Conservation (phyloP, 2,888 invertebrate genomes). For the Malacosoma neustria region DNA sequence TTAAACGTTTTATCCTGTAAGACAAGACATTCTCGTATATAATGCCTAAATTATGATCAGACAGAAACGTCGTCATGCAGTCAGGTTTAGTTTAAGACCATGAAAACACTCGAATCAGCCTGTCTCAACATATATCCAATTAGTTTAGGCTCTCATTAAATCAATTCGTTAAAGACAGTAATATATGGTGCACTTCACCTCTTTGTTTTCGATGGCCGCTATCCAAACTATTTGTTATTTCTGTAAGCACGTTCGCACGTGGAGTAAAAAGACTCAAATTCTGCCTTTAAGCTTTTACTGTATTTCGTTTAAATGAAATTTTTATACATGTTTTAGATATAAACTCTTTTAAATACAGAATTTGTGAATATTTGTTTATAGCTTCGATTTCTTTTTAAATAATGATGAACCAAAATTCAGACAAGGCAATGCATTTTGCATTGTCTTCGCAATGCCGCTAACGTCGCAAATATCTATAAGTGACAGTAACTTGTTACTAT, state of each 20-base stretch:
- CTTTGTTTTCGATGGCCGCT: slow-evolving; percentile 62
- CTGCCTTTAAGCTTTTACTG: slow-evolving; percentile 16
- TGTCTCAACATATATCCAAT: slow-evolving; percentile 49
- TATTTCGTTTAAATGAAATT: slow-evolving; percentile 11
- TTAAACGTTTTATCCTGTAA: slow-evolving; percentile 41
- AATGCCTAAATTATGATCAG: slow-evolving; percentile 47
- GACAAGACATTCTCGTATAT: slow-evolving; percentile 36
- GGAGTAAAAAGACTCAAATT: slow-evolving; percentile 34
- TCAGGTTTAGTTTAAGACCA: slow-evolving; percentile 27
- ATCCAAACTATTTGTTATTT: slow-evolving; percentile 67
- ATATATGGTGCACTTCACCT: slow-evolving; percentile 46
- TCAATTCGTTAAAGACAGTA: slow-evolving; percentile 64
- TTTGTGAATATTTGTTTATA: no score
- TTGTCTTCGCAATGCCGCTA: no score
- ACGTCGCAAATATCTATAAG: no score
- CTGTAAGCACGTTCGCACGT: slow-evolving; percentile 30
- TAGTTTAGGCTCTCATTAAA: slow-evolving; percentile 66
- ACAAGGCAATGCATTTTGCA: no score
- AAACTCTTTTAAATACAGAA: no score
- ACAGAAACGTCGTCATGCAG: slow-evolving; percentile 29
- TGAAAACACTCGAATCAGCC: slow-evolving; percentile 34
- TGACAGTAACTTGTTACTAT: no score
- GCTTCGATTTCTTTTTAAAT: no score
- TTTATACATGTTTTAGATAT: no score
- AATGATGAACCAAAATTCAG: no score